A percentile compares a stretch with the other conserved stretches of the same genome.
These are phyloP conservation scores for Drosophila anomelani DNA, from an alignment of 2,888 invertebrate genomes.

Conservation along the genomic window DNA sequence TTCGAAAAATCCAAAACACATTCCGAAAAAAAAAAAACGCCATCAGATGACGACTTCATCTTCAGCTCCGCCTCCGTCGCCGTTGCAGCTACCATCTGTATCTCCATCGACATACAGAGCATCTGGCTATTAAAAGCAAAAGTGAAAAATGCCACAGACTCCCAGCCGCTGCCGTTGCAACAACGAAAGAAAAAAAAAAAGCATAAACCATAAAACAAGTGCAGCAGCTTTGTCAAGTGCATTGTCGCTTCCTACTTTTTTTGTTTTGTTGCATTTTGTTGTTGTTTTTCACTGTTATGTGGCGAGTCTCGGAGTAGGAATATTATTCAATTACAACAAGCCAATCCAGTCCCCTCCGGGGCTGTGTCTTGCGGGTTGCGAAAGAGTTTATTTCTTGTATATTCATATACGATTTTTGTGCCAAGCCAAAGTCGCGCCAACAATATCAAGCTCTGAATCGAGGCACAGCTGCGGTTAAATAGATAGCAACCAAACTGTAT, in stretches of 20 bases:
- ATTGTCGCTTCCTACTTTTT: conserved; percentile 73
- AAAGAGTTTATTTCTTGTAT: conserved; percentile 57
- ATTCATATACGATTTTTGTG: conserved; percentile 30
- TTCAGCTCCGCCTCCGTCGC: conserved; percentile 14
- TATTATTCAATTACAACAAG: conserved; percentile 75
- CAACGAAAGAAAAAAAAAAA: conserved; percentile 9
- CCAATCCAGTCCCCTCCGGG: conserved; percentile 65
- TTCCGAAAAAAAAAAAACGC: conserved; percentile 28
- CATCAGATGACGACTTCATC: conserved; percentile 38
- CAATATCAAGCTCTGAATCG: conserved; percentile 56
- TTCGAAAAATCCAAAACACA: conserved; percentile 63
- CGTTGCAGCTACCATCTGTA: conserved; percentile 2
- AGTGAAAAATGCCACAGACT: conserved; percentile 72
- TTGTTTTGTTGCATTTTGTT: conserved; percentile 37
- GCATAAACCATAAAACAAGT: conserved; percentile 27
- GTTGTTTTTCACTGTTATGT: conserved; percentile 23
- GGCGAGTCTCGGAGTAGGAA: conserved; percentile 48
- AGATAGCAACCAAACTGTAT: not conserved
- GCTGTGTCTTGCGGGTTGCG: conserved; percentile 59
- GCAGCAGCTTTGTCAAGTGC: conserved; percentile 67
- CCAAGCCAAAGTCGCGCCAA: conserved; percentile 44
- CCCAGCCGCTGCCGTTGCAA: conserved; percentile 46
- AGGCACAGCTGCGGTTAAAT: conserved; percentile 13
- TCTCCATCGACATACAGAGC: conserved; percentile 14
- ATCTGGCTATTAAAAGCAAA: conserved; percentile 76